These are phyloP conservation scores for Meloidogyne chitwoodi DNA, from an alignment of 1,140 invertebrate species.

Conservation along the genomic window DNA sequence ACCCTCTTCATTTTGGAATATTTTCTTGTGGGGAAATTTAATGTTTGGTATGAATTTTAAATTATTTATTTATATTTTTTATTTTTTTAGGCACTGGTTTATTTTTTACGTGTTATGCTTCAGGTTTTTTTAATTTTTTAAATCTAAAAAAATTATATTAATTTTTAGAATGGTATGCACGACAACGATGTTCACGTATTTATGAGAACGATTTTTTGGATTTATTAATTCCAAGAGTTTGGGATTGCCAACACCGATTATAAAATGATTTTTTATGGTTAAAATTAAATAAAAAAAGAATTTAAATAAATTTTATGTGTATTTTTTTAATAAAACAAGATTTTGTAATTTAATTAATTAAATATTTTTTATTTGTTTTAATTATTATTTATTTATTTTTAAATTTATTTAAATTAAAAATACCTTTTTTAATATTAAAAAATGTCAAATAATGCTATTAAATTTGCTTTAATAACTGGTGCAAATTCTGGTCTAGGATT, in stretches of 20 bases:
- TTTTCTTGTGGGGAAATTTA: slow-evolving; percentile 56
- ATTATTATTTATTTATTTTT: slow-evolving; percentile 6
- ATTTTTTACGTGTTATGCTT: slow-evolving; percentile 51
- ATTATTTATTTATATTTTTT: neutral
- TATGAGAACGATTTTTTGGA: slow-evolving; percentile 35
- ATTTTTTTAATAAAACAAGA: too few species aligned
- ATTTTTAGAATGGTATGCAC: slow-evolving; percentile 53
- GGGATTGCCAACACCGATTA: slow-evolving; percentile 26
- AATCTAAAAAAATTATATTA: neutral
- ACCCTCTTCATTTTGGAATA: slow-evolving; percentile 47
- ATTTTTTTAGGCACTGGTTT: slow-evolving; percentile 49
- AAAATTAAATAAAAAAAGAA: too few species aligned
- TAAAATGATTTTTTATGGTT: neutral
- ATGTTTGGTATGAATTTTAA: slow-evolving; percentile 43
- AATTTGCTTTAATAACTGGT: slow-evolving; percentile 40
- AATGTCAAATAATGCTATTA: slow-evolving; percentile 4
- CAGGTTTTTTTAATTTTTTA: neutral
- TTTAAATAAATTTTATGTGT: too few species aligned
- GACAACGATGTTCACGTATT: slow-evolving; percentile 41
- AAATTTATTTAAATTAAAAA: neutral
- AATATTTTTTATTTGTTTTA: neutral
- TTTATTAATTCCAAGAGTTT: slow-evolving; percentile 37
- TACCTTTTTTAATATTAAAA: slow-evolving; percentile 5
- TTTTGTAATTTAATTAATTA: too few species aligned
- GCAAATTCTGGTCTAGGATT: slow-evolving; percentile 33